phyloP scores from a whole-genome alignment of 2,113 vertebrate species.

The Lasiurus borealis region DNA sequence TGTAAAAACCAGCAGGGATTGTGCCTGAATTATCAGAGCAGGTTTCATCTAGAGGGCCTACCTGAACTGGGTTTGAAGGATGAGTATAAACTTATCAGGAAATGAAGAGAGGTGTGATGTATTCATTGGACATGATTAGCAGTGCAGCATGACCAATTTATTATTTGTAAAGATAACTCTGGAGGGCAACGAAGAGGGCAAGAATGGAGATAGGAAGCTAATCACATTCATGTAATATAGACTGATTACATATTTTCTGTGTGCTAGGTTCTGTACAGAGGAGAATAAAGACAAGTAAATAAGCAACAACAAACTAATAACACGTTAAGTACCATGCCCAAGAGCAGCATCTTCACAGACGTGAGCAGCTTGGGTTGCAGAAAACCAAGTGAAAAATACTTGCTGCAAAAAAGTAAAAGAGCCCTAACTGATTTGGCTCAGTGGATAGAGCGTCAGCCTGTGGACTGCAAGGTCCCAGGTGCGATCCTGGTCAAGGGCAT shows the following conservation, averaged over 20 bases:
- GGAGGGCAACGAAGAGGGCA: neutral
- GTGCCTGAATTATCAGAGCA: neutral
- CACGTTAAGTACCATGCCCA: neutral
- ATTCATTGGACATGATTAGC: neutral
- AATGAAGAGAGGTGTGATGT: neutral
- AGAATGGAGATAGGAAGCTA: neutral
- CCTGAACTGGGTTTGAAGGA: neutral
- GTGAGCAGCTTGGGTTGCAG: neutral
- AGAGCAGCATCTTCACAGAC: neutral
- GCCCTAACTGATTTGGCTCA: too few relatives aligned
- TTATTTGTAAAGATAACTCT: neutral
- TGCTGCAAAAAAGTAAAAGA: neutral
- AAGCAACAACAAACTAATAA: neutral
- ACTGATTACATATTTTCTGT: neutral
- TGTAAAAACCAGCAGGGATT: neutral
- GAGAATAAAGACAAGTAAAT: neutral
- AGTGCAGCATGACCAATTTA: neutral
- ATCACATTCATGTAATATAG: neutral
- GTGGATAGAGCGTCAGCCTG: too few relatives aligned
- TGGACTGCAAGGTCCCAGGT: too few relatives aligned
- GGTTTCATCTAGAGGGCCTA: neutral
- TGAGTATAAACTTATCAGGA: neutral
- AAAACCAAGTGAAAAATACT: constrained; percentile 9
- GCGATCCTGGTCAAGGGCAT: too few relatives aligned
- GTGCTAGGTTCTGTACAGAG: neutral